A percentile compares a stretch with the other conserved stretches of the same genome.
Evolutionary conservation across 2,113 vertebrate species (phyloP).

Genomic region (Boulengeromyrus knoepffleri): DNA sequence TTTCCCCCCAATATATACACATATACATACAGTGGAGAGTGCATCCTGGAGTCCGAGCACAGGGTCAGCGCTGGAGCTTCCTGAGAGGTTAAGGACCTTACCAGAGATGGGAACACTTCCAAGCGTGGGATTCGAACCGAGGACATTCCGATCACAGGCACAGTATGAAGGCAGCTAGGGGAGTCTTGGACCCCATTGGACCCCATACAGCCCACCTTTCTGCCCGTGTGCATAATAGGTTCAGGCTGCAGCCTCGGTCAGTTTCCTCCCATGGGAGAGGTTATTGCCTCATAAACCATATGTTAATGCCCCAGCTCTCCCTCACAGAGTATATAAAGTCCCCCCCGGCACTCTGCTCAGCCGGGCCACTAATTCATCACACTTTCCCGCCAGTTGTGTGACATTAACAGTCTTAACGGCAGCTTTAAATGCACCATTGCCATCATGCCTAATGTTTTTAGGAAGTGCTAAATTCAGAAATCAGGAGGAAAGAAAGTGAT

Average conservation of each 20-base stretch:
- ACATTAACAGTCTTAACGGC: not conserved
- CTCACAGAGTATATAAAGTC: conserved; percentile 23
- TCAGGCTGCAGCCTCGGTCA: conserved; percentile 39
- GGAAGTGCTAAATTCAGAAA: conserved; percentile 8
- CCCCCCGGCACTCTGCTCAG: not conserved
- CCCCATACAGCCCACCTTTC: not conserved
- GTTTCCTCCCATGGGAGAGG: conserved; percentile 29
- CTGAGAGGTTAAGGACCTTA: not conserved
- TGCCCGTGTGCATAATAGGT: conserved; percentile 29
- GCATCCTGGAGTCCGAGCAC: not conserved
- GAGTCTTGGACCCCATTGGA: not conserved
- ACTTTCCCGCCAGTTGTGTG: conserved; percentile 14
- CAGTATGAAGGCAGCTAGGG: not conserved
- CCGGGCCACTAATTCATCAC: conserved; percentile 26
- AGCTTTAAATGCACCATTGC: not conserved
- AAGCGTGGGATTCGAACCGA: not conserved
- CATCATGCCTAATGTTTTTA: not conserved
- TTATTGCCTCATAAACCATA: conserved; percentile 44
- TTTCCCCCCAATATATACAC: not conserved
- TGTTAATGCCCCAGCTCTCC: conserved; percentile 34
- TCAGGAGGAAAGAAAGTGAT: not conserved
- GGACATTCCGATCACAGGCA: not conserved
- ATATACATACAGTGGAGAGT: not conserved
- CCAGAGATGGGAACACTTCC: not conserved
- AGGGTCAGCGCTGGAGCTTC: not conserved